These are phyloP conservation scores for Phrynocephalus versicolor DNA, from an alignment of 2,113 vertebrate species.

Conservation along the genomic window DNA sequence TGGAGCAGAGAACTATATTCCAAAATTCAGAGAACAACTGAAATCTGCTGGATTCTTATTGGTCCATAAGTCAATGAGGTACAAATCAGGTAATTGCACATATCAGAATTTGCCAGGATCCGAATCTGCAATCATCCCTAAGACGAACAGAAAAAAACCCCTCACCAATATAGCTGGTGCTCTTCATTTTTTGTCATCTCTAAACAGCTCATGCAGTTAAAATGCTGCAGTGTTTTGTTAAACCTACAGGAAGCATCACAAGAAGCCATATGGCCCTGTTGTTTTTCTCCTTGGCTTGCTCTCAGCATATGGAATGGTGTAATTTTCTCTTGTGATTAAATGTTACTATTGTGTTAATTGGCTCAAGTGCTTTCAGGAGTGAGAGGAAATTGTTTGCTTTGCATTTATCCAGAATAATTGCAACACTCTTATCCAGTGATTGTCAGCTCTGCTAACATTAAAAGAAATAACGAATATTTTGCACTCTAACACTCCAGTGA, in stretches of 20 bases:
- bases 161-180: neutral
- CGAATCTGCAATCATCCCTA: neutral
- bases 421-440: slow-evolving; percentile 47
- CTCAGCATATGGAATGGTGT: slow-evolving; percentile 36
- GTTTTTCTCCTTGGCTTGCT: neutral
- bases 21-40: neutral
- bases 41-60: neutral
- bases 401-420: slow-evolving; percentile 65
- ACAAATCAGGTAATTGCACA: neutral
- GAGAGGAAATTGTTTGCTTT: slow-evolving; percentile 62
- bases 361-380: slow-evolving; percentile 34
- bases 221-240: slow-evolving; percentile 29
- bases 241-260: slow-evolving; percentile 1
- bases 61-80: neutral
- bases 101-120: neutral
- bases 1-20: neutral
- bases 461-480: neutral
- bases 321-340: slow-evolving; percentile 59
- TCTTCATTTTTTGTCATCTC: slow-evolving; percentile 33
- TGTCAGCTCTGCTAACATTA: slow-evolving; percentile 47
- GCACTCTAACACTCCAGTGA: no score
- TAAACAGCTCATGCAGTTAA: neutral
- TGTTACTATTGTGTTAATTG: slow-evolving; percentile 66
- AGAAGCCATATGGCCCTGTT: neutral
- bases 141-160: neutral